Percentiles rank a stretch among this genome's conserved stretches.
phyloP scores from a whole-genome alignment of 2,113 vertebrate species.

The Pampusana beccarii region DNA sequence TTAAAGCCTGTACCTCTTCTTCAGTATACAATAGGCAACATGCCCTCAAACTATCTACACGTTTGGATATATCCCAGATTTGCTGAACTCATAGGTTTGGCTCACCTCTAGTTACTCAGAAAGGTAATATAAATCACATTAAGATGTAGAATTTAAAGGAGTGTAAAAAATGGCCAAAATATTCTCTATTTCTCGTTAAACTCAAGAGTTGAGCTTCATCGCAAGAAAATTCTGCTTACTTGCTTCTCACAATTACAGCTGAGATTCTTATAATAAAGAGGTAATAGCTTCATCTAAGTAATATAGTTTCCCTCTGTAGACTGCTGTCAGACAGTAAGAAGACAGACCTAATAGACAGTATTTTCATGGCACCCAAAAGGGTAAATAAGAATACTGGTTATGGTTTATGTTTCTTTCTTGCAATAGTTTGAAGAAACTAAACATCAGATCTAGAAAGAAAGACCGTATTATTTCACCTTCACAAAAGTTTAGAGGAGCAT shows the following conservation, averaged over 20 bases:
- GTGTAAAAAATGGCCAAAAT: background rate
- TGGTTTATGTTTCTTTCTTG: background rate
- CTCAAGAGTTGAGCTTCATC: background rate
- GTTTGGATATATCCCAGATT: background rate
- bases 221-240: background rate
- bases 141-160: background rate
- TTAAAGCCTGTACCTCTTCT: background rate
- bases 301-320: background rate
- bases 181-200: background rate
- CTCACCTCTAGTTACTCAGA: background rate
- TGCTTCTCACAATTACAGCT: background rate
- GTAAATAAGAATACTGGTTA: background rate
- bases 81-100: background rate
- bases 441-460: background rate
- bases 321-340: background rate
- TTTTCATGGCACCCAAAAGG: background rate
- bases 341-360: background rate
- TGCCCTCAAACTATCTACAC: background rate
- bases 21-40: background rate
- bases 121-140: background rate
- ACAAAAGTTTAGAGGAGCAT: background rate
- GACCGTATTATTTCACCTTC: background rate
- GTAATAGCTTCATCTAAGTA: background rate
- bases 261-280: background rate
- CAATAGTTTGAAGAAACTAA: background rate